Evolutionary conservation across 2,888 invertebrate species (phyloP), one percentile per base, ranked within the genome.

Genomic region (Heterodera filipjevi): DNA sequence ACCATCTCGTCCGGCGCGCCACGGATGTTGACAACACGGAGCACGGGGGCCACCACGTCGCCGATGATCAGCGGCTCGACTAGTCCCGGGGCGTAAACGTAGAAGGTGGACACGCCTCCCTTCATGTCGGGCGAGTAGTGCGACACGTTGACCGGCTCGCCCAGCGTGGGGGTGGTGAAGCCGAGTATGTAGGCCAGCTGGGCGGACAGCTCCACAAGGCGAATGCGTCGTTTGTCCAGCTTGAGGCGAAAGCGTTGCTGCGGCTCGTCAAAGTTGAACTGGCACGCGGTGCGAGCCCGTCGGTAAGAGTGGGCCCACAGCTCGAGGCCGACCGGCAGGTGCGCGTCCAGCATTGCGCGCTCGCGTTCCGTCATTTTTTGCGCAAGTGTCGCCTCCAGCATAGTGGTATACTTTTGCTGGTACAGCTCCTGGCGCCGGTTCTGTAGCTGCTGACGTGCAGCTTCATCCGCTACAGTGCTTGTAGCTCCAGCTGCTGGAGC

Each of bases 11-110:
- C 80, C 6, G 19, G 49, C 39, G 30, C 16, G 10, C 80, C 80
- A 30, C 53, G 32, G 0, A 80, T 68, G 46, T 35, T 66, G 66
- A 81, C 79, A n/a, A 79, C 33, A 2, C 80, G 80, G 0, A 80
- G 66, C 27, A 81, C 66, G 2, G 80, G 80, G 1, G 80, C 81
- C 3, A 35, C 66, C 2, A 74, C 32, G 39, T 80, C 78, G 49
- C 80, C 80, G 33, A 80, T 66, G 30, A 44, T 66, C 35, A 81
- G 30, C 33, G 80, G 80, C 59, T 80, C 75, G 3, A 80, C 66
- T 10, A 80, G 77, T 22, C 81, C 80, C 6, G 80, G 80, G 8
- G 81, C 53, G 44, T 81, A 81, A 3, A 80, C 81, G 32, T 77
- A 53, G 22, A 79, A 49, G 59, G 39, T 33, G n/a, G 66, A 53